Evolutionary conservation across 2,888 invertebrate species (phyloP).

Genomic region (Ethmia dodecea): DNA sequence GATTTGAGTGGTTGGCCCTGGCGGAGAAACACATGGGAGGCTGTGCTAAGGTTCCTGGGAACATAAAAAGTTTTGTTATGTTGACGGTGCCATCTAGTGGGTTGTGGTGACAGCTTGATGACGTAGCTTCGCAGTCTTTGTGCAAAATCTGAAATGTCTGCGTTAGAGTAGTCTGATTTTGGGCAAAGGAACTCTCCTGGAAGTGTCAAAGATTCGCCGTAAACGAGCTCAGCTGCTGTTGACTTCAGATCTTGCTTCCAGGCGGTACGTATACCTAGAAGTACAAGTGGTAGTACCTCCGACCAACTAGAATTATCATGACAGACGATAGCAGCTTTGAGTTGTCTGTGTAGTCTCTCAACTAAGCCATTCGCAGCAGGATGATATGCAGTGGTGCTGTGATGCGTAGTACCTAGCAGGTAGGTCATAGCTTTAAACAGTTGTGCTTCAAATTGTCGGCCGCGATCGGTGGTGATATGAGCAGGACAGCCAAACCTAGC

Average conservation of each 20-base stretch:
- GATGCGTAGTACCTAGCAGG: slow-evolving; percentile 25
- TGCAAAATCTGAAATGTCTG: slow-evolving; percentile 6
- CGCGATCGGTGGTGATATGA: slow-evolving; percentile 15
- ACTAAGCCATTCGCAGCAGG: too few species aligned
- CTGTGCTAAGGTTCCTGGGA: slow-evolving; percentile 4
- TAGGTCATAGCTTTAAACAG: slow-evolving; percentile 15
- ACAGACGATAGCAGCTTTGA: slow-evolving; percentile 35
- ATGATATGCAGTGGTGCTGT: too few species aligned
- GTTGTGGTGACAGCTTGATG: slow-evolving; percentile 7
- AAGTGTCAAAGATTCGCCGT: slow-evolving; percentile 21
- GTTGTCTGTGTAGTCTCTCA: slow-evolving; percentile 31
- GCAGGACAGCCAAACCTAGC: slow-evolving; percentile 34
- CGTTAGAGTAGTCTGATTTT: neutral
- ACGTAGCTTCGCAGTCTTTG: slow-evolving; percentile 5
- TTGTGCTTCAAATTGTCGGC: too few species aligned
- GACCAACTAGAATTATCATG: slow-evolving; percentile 13
- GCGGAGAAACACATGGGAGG: slow-evolving; percentile 7
- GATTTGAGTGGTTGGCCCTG: slow-evolving; percentile 4
- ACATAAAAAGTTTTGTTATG: slow-evolving; percentile 8
- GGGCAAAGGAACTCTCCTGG: slow-evolving; percentile 28
- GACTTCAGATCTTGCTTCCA: slow-evolving; percentile 25
- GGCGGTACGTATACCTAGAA: slow-evolving; percentile 19
- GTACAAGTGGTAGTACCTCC: too few species aligned
- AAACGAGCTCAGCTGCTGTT: slow-evolving; percentile 25
- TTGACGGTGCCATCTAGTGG: slow-evolving; percentile 9